Percentiles rank a stretch among this genome's conserved stretches.
Conservation (phyloP, 2,113 vertebrate species). For the Epinephelus cyanopodus region DNA sequence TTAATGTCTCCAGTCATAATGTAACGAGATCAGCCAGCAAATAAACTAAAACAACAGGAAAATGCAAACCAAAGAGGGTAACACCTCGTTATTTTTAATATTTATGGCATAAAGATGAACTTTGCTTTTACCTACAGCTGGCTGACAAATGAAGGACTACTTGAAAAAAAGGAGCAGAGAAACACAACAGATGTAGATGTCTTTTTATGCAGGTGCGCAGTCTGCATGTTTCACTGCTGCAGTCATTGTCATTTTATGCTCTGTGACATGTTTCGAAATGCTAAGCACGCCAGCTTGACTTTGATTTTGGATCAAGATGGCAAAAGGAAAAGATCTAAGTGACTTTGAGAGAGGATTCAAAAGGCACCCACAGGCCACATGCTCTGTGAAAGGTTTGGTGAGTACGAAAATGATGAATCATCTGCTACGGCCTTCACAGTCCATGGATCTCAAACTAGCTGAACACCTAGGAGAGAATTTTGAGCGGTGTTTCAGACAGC, state of each 20-base stretch:
- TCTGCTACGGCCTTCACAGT: slow-evolving; percentile 1
- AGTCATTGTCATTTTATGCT: neutral
- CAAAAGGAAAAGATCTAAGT: slow-evolving; percentile 6
- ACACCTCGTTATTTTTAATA: neutral
- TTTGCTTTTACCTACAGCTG: neutral
- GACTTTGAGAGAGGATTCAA: slow-evolving; percentile 8
- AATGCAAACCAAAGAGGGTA: neutral
- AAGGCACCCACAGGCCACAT: neutral
- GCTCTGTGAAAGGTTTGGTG: slow-evolving; percentile 11
- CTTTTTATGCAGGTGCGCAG: neutral
- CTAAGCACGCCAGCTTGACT: neutral
- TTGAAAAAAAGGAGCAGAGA: neutral
- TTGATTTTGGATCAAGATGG: neutral
- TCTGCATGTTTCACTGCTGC: neutral
- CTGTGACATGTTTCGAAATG: neutral
- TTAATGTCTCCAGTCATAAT: too few relatives aligned
- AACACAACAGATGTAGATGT: neutral
- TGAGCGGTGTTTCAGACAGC: neutral
- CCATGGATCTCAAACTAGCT: neutral
- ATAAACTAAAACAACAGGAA: neutral
- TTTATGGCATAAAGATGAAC: neutral
- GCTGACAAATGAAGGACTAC: neutral
- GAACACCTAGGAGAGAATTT: neutral
- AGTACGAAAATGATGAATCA: neutral
- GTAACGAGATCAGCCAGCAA: neutral